Evolutionary conservation across 23 tunicate genomes (phyloP).

Genomic region (Oikopleura vanhoeffeni): DNA sequence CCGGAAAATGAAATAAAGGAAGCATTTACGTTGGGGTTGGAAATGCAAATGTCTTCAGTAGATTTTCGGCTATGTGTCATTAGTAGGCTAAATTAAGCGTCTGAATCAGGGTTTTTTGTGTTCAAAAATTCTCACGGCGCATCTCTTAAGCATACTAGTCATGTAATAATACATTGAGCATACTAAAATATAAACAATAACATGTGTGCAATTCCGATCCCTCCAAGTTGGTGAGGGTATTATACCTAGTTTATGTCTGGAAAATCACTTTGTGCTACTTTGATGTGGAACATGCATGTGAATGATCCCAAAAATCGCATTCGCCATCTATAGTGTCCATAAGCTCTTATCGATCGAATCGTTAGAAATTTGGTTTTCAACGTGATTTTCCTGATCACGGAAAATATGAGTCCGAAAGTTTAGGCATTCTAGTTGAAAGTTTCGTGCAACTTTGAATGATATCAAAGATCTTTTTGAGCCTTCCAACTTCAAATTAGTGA

Average conservation of each 20-base stretch:
- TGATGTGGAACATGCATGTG: not conserved
- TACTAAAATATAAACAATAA: too few relatives aligned
- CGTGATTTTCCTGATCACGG: not conserved
- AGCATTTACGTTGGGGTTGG: not conserved
- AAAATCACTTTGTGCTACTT: not conserved
- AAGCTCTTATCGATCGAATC: not conserved
- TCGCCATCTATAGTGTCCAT: not conserved
- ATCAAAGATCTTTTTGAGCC: not conserved
- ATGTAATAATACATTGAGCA: too few relatives aligned
- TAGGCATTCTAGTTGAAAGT: not conserved
- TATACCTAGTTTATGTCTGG: not conserved
- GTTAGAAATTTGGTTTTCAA: not conserved
- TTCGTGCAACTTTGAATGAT: not conserved
- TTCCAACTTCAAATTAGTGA: not conserved
- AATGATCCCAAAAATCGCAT: not conserved
- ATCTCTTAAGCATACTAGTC: too few relatives aligned
- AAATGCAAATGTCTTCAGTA: too few relatives aligned
- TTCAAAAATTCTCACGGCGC: too few relatives aligned
- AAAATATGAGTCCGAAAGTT: not conserved
- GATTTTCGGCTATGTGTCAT: too few relatives aligned
- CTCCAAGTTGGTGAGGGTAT: too few relatives aligned
- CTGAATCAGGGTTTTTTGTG: too few relatives aligned
- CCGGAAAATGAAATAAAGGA: not conserved
- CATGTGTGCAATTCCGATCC: too few relatives aligned
- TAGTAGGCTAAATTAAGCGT: too few relatives aligned